These are phyloP conservation scores for Hoplostethus mediterraneus DNA, from an alignment of 2,797 vertebrate species.

Conservation along the genomic window DNA sequence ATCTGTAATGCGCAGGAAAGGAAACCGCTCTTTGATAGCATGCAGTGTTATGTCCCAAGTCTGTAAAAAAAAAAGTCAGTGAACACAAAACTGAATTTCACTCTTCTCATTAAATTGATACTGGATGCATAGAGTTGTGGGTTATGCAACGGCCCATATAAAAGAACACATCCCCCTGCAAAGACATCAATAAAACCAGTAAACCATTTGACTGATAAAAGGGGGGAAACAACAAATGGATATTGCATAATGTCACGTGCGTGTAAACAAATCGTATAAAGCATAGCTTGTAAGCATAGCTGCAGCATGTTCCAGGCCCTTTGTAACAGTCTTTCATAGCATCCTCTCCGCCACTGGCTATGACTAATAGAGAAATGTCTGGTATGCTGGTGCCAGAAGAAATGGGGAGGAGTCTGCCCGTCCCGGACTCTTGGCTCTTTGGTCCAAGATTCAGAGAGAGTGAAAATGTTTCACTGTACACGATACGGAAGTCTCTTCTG, in stretches of 20 bases:
- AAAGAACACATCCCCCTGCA: constrained; percentile 13
- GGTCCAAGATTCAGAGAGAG: constrained; percentile 66
- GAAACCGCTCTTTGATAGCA: constrained; percentile 62
- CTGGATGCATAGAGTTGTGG: constrained; percentile 64
- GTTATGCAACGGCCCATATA: constrained; percentile 54
- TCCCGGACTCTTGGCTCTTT: constrained; percentile 66
- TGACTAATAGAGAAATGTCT: constrained; percentile 71
- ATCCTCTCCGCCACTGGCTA: constrained; percentile 62
- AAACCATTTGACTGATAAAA: constrained; percentile 41
- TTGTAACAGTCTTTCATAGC: constrained; percentile 74
- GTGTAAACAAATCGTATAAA: constrained; percentile 76
- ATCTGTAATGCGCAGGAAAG: constrained; percentile 54
- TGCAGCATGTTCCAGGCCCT: constrained; percentile 78
- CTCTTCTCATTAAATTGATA: constrained; percentile 58
- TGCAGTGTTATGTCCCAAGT: constrained; percentile 64
- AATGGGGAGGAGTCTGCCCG: constrained; percentile 50
- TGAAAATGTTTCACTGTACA: constrained; percentile 26
- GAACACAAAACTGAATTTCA: constrained; percentile 36
- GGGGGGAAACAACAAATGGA: constrained; percentile 26
- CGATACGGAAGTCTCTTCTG: constrained; percentile 23
- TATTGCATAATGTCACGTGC: constrained; percentile 74
- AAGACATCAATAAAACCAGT: constrained; percentile 24
- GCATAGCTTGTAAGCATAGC: constrained; percentile 65
- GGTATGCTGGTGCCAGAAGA: constrained; percentile 76
- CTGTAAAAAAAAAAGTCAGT: constrained; percentile 8